phyloP scores from a whole-genome alignment of 2,888 invertebrate genomes.

The Hermaeophaga mercurialis region DNA sequence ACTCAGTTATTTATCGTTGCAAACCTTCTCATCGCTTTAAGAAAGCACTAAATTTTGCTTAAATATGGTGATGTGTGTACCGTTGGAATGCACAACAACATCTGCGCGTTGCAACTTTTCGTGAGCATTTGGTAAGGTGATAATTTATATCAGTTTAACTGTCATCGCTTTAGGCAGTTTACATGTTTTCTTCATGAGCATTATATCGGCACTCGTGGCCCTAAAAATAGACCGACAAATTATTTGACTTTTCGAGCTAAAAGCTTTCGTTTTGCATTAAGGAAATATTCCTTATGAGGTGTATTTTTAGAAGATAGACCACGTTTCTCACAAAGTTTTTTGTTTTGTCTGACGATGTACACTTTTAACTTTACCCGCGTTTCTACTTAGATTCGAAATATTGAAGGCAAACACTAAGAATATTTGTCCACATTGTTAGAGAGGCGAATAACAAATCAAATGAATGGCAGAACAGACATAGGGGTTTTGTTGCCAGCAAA shows the following conservation, averaged over 20 bases:
- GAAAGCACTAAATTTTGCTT: slow-evolving; percentile 27
- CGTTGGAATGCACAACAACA: slow-evolving; percentile 30
- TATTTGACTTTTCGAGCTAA: slow-evolving; percentile 35
- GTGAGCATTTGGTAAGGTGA: slow-evolving; percentile 35
- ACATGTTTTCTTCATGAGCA: slow-evolving; percentile 35
- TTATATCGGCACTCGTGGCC: slow-evolving; percentile 35
- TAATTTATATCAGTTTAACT: slow-evolving; percentile 38
- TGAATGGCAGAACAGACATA: no score
- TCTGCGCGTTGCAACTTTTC: slow-evolving; percentile 35
- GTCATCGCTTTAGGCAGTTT: slow-evolving; percentile 34
- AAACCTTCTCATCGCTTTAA: slow-evolving; percentile 24
- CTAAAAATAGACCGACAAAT: slow-evolving; percentile 34
- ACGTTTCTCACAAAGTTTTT: slow-evolving; percentile 14
- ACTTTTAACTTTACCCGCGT: background rate
- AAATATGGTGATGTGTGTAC: slow-evolving; percentile 30
- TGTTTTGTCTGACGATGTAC: slow-evolving; percentile 18
- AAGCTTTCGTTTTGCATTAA: slow-evolving; percentile 33
- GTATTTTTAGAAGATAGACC: slow-evolving; percentile 28
- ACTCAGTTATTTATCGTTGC: slow-evolving; percentile 22
- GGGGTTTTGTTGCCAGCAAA: no score
- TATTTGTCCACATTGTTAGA: no score
- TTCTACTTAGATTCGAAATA: no score
- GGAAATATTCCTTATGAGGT: slow-evolving; percentile 29
- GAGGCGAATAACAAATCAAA: no score
- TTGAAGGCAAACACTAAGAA: no score